Evolutionary conservation across 2,888 invertebrate genomes (phyloP).

Genomic region (Cryptops parisi): DNA sequence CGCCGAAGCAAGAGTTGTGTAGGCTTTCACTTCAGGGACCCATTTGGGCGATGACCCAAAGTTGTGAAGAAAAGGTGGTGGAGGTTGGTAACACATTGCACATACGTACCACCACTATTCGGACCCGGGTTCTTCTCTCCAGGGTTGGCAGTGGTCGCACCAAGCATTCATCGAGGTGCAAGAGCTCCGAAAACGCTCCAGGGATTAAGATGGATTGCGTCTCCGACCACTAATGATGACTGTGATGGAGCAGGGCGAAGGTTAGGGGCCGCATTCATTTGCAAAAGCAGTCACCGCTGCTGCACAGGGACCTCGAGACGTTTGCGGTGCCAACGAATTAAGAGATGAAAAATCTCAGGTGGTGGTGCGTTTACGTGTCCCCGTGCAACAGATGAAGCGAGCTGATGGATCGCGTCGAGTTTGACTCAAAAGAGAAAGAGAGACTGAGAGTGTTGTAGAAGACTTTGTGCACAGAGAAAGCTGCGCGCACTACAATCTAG

Average conservation of each 20-base stretch:
- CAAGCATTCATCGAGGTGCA: background rate
- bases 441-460: no score
- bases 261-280: background rate
- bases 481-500: no score
- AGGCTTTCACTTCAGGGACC: background rate
- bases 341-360: constrained; percentile 9
- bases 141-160: background rate
- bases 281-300: background rate
- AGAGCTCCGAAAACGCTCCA: background rate
- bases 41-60: background rate
- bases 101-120: no score
- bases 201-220: constrained; percentile 11
- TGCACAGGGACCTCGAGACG: background rate
- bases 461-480: no score
- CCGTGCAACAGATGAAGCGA: background rate
- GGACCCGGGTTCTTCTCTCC: background rate
- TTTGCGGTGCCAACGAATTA: background rate
- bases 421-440: no score
- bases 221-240: constrained; percentile 11
- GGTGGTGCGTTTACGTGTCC: background rate
- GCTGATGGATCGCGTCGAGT: background rate
- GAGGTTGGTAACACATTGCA: no score
- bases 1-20: no score
- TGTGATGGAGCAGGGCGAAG: constrained; percentile 2
- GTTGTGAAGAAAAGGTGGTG: background rate